phyloP scores from a whole-genome alignment of 1,140 invertebrate genomes.

The Aphaenogaster floridana region DNA sequence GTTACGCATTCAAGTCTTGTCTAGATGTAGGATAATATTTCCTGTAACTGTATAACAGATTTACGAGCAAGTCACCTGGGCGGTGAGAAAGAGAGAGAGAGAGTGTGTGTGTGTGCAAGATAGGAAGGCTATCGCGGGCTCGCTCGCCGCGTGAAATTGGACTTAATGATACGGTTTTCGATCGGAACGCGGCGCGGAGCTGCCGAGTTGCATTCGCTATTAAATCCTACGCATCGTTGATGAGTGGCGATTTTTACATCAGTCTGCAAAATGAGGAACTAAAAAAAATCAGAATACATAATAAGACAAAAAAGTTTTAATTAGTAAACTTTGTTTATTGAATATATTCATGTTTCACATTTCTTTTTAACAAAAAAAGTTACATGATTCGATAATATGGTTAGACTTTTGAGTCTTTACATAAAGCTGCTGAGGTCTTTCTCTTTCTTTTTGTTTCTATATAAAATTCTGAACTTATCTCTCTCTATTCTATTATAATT shows the following conservation, averaged over 20 bases:
- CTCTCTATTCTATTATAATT: not conserved
- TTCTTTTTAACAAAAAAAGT: not conserved
- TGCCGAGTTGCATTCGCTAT: conserved; percentile 28
- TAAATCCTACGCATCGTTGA: not conserved
- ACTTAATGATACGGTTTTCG: conserved; percentile 55
- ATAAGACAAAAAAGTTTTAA: not conserved
- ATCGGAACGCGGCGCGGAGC: conserved; percentile 25
- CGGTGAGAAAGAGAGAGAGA: not conserved
- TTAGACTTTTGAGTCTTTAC: not conserved
- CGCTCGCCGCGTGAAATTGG: conserved; percentile 57
- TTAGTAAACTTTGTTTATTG: not conserved
- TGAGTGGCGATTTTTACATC: not conserved
- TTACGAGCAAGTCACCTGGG: conserved; percentile 73
- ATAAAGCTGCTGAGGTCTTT: not conserved
- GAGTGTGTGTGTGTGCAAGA: not conserved
- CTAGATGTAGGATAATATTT: conserved; percentile 80
- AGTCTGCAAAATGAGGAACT: not conserved
- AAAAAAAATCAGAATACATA: not conserved
- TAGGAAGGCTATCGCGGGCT: conserved; percentile 44
- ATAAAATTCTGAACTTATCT: not conserved
- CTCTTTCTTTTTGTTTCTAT: not conserved
- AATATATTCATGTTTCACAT: not conserved
- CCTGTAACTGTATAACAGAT: conserved; percentile 78
- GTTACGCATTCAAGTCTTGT: conserved; percentile 78
- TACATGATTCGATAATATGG: not conserved